These are phyloP conservation scores for Chromobotia macracanthus DNA, from an alignment of 2,797 vertebrate species.

Conservation along the genomic window DNA sequence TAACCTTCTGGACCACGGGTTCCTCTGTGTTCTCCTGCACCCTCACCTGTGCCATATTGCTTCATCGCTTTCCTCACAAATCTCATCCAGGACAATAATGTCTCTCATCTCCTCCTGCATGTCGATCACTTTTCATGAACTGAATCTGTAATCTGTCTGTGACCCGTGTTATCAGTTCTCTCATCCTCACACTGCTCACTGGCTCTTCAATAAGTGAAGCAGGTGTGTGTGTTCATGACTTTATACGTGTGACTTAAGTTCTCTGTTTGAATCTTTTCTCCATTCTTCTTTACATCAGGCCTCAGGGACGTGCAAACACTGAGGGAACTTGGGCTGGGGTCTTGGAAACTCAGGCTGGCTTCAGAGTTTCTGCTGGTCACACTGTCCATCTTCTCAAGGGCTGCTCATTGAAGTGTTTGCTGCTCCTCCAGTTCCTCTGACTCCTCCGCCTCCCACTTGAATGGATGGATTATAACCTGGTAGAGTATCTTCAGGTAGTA, in stretches of 20 bases:
- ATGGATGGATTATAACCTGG: constrained; percentile 73
- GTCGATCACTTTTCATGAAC: constrained; percentile 3
- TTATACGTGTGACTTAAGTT: constrained; percentile 53
- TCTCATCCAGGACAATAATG: constrained; percentile 57
- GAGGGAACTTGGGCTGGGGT: constrained; percentile 84
- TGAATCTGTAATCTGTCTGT: background rate
- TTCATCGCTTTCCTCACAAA: constrained; percentile 22
- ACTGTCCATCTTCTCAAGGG: constrained; percentile 88
- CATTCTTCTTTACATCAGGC: constrained; percentile 68
- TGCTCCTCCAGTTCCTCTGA: constrained; percentile 92
- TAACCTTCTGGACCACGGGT: constrained; percentile 56
- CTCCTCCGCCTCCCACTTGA: constrained; percentile 66
- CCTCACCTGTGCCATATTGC: background rate
- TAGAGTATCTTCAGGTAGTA: constrained; percentile 84
- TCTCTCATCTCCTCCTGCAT: constrained; percentile 22
- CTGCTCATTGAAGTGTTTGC: constrained; percentile 91
- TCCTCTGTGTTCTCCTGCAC: constrained; percentile 43
- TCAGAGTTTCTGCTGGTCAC: constrained; percentile 86
- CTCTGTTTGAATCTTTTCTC: constrained; percentile 55
- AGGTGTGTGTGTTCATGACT: constrained; percentile 53
- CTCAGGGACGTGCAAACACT: constrained; percentile 79
- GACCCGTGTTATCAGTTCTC: background rate
- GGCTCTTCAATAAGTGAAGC: constrained; percentile 44
- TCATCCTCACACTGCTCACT: constrained; percentile 44
- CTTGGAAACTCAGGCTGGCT: constrained; percentile 71